Base-by-base conservation (phyloP, 2,888 invertebrate species). In the Sclerodermus sp. region DNA sequence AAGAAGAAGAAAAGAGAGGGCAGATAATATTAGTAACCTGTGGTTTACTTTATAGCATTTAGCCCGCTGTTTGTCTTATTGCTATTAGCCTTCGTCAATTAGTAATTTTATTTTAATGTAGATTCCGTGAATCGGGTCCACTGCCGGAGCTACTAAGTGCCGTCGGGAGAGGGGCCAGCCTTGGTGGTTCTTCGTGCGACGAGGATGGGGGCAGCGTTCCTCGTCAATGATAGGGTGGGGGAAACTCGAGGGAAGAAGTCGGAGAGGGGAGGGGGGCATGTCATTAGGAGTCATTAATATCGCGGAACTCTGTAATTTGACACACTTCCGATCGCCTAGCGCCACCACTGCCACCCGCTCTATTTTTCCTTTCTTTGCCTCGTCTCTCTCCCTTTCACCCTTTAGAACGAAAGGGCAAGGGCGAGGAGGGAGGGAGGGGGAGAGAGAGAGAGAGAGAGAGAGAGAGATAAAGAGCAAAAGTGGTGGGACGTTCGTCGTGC, bases 11-110 rank as follows among this genome's bases (percentile, higher is more conserved):
- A 42, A 29, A 47, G 37, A 37, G 42, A n/a, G 47, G 46, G 32
- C 41, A 15, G 49, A 55, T 54, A 57, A 54, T 62, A 64, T 62
- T 61, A 12, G 67, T 62, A 74, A 73, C 71, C 76, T 72, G 71
- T 74, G 67, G 69, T 77, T 77, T 73, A 71, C 68, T 76, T 77
- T 76, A 76, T 74, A 73, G 74, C 74, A 74, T 74, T 77, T 74
- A 76, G 67, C 62, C 64, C 60, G 70, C 70, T 74, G 73, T 76
- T 76, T 77, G 75, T 74, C 74, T 77, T 76, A 76, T 77, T 76
- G 71, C 75, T 69, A 75, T 75, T 75, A 75, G 70, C 68, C 69
- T 66, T 53, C 66, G 70, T 74, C 76, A 76, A 77, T 77, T 77
- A 74, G 77, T 70, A 75, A 76, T 76, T 76, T 74, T 62, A 69